phyloP scores from a whole-genome alignment of 2,888 invertebrate genomes.

The Cheilosia impressa region DNA sequence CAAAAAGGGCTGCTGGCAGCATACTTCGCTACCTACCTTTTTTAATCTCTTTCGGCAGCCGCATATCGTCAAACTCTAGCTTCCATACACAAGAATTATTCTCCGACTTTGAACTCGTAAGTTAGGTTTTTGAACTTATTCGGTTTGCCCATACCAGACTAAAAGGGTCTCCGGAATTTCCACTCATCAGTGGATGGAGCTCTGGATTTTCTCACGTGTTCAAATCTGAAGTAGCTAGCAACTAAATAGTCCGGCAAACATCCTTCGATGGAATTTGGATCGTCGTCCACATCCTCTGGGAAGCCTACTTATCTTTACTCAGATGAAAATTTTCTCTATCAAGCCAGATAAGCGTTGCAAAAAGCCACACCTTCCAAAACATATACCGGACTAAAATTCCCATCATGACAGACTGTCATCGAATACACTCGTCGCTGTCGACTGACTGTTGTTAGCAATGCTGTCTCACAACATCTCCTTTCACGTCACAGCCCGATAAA shows the following conservation, averaged over 20 bases:
- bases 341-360: not conserved
- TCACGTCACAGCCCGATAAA: slow-evolving; percentile 55
- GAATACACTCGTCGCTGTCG: slow-evolving; percentile 53
- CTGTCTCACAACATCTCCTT: slow-evolving; percentile 62
- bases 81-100: no score
- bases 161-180: no score
- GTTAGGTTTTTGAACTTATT: no score
- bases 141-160: no score
- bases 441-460: slow-evolving; percentile 59
- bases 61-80: no score
- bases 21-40: no score
- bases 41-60: no score
- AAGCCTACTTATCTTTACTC: not conserved
- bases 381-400: slow-evolving; percentile 45
- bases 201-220: no score
- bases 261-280: not conserved
- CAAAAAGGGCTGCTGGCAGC: no score
- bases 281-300: not conserved
- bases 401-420: slow-evolving; percentile 65
- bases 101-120: no score
- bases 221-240: no score
- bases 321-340: not conserved
- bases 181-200: no score
- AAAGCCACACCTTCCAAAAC: slow-evolving; percentile 47
- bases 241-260: not conserved